Percentiles rank a stretch among this genome's conserved stretches.
These are phyloP conservation scores for Cheirogaleus medius DNA, from an alignment of 2,113 vertebrate genomes.

Conservation along the genomic window DNA sequence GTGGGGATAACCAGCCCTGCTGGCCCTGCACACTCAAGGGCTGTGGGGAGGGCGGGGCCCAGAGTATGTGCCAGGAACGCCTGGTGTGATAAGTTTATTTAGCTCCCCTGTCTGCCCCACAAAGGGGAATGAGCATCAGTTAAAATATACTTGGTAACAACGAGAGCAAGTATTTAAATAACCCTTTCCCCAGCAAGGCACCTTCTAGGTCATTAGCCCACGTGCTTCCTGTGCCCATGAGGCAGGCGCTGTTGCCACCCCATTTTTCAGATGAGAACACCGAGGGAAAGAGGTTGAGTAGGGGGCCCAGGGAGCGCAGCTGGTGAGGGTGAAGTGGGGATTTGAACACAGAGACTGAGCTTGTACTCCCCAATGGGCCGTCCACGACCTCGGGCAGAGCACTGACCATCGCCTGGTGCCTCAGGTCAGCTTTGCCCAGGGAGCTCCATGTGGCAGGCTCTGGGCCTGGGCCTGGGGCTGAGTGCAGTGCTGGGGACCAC, in stretches of 20 bases:
- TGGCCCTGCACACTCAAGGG: neutral
- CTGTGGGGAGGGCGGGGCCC: neutral
- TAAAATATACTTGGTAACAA: fast-evolving
- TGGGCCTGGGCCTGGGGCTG: too few relatives aligned
- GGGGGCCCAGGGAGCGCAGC: neutral
- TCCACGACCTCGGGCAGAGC: neutral
- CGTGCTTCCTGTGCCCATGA: neutral
- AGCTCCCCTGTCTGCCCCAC: neutral
- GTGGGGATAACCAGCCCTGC: neutral
- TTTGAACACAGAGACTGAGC: neutral
- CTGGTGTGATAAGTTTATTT: neutral
- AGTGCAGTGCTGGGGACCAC: fast-evolving
- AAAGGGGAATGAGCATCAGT: neutral
- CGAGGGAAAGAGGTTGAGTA: neutral
- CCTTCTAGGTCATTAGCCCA: too few relatives aligned
- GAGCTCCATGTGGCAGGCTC: too few relatives aligned
- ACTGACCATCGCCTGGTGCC: too few relatives aligned
- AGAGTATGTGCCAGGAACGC: neutral
- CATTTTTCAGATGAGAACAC: neutral
- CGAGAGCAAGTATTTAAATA: fast-evolving
- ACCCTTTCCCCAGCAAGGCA: fast-evolving
- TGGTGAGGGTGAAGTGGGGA: neutral
- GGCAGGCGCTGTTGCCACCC: neutral
- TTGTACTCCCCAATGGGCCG: neutral
- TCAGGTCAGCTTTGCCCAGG: neutral